Conservation (phyloP, 2,797 vertebrate genomes). For the Pitangus sulphuratus region DNA sequence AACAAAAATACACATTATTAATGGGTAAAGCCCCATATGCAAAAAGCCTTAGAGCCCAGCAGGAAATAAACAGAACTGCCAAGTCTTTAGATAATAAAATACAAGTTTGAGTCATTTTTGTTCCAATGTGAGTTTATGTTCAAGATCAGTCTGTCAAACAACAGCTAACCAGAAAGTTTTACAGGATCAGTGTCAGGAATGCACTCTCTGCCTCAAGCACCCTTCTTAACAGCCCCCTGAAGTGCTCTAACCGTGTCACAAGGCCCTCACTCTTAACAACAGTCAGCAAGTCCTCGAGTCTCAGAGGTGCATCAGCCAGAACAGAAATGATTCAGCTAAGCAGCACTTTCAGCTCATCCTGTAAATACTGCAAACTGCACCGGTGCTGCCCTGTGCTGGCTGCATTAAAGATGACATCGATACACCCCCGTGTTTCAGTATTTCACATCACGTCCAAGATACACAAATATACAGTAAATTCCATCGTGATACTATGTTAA, state of each 20-base stretch:
- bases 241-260: background rate
- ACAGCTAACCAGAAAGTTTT: background rate
- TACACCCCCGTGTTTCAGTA: rapidly evolving
- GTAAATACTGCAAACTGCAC: background rate
- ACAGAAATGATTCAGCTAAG: background rate
- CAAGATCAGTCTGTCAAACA: background rate
- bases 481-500: rapidly evolving
- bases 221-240: background rate
- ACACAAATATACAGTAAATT: background rate
- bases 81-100: background rate
- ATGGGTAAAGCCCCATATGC: background rate
- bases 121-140: background rate
- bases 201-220: background rate
- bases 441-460: background rate
- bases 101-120: background rate
- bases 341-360: background rate
- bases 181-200: background rate
- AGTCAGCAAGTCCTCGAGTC: background rate
- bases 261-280: background rate
- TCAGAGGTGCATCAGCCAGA: background rate
- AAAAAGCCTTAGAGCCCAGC: background rate
- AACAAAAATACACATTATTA: background rate
- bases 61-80: background rate
- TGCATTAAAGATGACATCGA: background rate
- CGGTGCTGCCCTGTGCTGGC: background rate